Percentiles rank a stretch among this genome's conserved stretches.
These are phyloP conservation scores for Camptogramma bilineatum DNA, from an alignment of 2,888 invertebrate genomes.

Conservation along the genomic window DNA sequence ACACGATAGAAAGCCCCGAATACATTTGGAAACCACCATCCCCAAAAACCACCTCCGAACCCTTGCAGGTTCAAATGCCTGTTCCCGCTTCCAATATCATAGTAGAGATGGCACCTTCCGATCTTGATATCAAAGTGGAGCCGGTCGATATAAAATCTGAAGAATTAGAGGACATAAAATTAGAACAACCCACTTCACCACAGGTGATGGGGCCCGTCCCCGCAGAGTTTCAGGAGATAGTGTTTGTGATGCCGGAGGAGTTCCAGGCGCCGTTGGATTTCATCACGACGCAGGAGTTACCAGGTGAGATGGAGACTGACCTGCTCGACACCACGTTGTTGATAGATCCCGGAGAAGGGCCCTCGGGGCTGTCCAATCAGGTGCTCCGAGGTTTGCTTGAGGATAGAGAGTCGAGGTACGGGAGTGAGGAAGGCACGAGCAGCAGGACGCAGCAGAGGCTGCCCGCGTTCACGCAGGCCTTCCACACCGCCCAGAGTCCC, in stretches of 20 bases:
- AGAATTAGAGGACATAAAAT: conserved; percentile 63
- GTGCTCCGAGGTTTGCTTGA: conserved; percentile 70
- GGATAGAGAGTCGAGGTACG: conserved; percentile 61
- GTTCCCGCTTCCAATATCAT: conserved; percentile 76
- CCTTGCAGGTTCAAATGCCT: conserved; percentile 56
- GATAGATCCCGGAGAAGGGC: conserved; percentile 77
- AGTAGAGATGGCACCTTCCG: conserved; percentile 66
- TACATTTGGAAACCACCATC: conserved; percentile 51
- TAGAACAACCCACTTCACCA: conserved; percentile 65
- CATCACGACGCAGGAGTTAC: conserved; percentile 59
- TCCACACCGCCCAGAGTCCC: conserved; percentile 79
- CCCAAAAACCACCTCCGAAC: conserved; percentile 44
- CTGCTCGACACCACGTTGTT: conserved; percentile 68
- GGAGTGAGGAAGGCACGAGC: conserved; percentile 65
- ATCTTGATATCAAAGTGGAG: conserved; percentile 71
- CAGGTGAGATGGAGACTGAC: conserved; percentile 63
- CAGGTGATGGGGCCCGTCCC: conserved; percentile 23
- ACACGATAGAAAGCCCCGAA: conserved; percentile 62
- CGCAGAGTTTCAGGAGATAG: conserved; percentile 65
- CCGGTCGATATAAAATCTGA: conserved; percentile 67
- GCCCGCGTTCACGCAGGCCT: conserved; percentile 81
- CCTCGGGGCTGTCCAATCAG: conserved; percentile 73
- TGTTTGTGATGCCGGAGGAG: conserved; percentile 71
- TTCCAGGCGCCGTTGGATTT: conserved; percentile 66
- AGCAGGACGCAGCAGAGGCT: conserved; percentile 69